Conservation (phyloP, 2,797 vertebrate genomes). For the Poecile montanus region DNA sequence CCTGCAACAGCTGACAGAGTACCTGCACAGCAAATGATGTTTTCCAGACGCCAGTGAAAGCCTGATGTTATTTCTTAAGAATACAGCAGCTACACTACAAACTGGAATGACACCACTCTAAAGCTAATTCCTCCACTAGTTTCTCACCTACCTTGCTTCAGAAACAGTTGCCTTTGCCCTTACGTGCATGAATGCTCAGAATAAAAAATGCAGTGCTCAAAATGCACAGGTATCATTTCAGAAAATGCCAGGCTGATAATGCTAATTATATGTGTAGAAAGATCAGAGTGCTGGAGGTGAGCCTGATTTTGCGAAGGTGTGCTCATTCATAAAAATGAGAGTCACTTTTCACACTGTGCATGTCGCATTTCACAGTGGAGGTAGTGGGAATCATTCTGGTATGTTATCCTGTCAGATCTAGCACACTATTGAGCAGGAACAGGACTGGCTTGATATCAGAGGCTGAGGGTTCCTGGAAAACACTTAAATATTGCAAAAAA, state of each 20-base stretch:
- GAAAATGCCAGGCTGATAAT: background rate
- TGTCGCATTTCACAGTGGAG: background rate
- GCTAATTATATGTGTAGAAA: background rate
- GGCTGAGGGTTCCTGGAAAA: background rate
- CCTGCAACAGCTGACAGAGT: conserved; percentile 34
- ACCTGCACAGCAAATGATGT: conserved; percentile 52
- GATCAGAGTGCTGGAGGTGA: conserved; percentile 1
- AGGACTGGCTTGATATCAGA: background rate
- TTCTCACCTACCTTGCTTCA: conserved; percentile 3
- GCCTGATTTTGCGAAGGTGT: background rate
- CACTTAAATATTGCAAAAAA: background rate
- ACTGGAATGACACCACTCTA: background rate
- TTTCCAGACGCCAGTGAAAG: conserved; percentile 37
- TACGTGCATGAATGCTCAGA: background rate
- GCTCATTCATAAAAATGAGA: conserved; percentile 24
- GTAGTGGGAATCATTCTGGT: background rate
- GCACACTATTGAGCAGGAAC: background rate
- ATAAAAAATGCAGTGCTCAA: background rate
- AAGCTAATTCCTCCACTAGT: background rate
- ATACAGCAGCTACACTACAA: conserved; percentile 15
- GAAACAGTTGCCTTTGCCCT: background rate
- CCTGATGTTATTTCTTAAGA: conserved; percentile 57
- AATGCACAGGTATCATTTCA: background rate
- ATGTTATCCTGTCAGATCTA: background rate
- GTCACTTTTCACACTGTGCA: background rate